These are phyloP conservation scores for Palythoa heliodiscus DNA, from an alignment of 92 coral and sea anemone species.

Conservation along the genomic window DNA sequence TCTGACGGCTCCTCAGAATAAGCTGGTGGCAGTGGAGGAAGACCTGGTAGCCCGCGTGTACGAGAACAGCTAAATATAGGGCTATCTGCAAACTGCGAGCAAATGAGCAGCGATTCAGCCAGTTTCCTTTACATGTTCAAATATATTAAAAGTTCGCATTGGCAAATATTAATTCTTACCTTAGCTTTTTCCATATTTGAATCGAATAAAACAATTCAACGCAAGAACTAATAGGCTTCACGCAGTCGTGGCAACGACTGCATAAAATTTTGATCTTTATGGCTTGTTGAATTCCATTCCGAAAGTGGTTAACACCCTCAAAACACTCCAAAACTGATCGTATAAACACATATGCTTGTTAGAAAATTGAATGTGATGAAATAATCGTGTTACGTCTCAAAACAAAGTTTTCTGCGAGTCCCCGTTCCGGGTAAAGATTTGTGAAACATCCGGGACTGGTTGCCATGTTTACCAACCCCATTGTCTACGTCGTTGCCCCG, in stretches of 20 bases:
- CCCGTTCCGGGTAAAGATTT: conserved; percentile 14
- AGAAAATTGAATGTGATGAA: conserved; percentile 24
- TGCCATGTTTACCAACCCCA: conserved; percentile 83
- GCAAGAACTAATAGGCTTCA: neutral
- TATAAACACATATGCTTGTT: neutral
- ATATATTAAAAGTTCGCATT: neutral
- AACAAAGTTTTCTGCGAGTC: conserved; percentile 10
- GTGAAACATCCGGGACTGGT: conserved; percentile 83
- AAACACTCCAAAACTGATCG: neutral
- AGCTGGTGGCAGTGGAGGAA: conserved; percentile 96
- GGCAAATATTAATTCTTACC: neutral
- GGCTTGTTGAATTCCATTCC: conserved; percentile 31
- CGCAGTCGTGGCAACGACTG: conserved; percentile 20
- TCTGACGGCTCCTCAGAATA: conserved; percentile 92
- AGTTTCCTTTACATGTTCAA: neutral
- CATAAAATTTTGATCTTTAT: neutral
- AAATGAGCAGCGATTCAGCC: conserved; percentile 13
- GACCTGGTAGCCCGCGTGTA: conserved; percentile 92
- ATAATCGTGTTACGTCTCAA: conserved; percentile 42
- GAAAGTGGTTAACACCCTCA: neutral
- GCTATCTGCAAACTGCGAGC: conserved; percentile 69
- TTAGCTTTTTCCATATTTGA: conserved; percentile 35
- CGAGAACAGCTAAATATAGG: conserved; percentile 94
- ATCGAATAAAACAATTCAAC: neutral
- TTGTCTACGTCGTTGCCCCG: conserved; percentile 85